phyloP scores from a whole-genome alignment of 2,113 vertebrate genomes.

The Sporophila hypoxantha region DNA sequence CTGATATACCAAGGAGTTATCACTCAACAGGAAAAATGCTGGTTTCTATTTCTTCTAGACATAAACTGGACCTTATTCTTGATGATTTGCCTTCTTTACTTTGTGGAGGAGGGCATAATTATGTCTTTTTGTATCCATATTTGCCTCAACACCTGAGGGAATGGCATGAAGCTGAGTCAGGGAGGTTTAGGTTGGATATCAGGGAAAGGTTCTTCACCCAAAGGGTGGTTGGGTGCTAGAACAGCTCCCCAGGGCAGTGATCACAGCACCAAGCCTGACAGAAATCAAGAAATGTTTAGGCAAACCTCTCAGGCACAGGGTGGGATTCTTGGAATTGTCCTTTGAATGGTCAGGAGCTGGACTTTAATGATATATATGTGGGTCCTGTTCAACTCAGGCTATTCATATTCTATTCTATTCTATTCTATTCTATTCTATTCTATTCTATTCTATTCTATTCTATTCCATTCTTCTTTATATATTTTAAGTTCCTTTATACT shows the following conservation, averaged over 20 bases:
- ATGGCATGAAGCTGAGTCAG: not conserved
- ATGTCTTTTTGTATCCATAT: too few species aligned
- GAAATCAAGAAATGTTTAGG: not conserved
- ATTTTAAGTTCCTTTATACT: not conserved
- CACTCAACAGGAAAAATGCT: not conserved
- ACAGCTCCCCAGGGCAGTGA: not conserved
- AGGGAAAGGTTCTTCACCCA: not conserved
- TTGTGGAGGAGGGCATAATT: not conserved
- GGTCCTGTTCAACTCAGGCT: not conserved
- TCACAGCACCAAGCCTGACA: not conserved
- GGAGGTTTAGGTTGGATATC: not conserved
- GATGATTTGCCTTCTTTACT: not conserved
- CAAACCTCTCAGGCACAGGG: not conserved
- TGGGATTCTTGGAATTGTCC: not conserved
- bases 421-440: not conserved
- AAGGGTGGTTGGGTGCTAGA: not conserved
- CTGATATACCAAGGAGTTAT: not conserved
- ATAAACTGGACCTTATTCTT: not conserved
- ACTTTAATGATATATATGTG: rapidly evolving
- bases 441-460: not conserved
- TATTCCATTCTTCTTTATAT: not conserved
- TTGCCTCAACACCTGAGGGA: not conserved
- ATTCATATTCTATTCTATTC: not conserved
- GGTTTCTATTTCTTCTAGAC: not conserved
- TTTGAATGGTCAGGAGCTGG: not conserved